Base-by-base conservation (phyloP, 2,113 vertebrate genomes). In the Agapornis roseicollis region DNA sequence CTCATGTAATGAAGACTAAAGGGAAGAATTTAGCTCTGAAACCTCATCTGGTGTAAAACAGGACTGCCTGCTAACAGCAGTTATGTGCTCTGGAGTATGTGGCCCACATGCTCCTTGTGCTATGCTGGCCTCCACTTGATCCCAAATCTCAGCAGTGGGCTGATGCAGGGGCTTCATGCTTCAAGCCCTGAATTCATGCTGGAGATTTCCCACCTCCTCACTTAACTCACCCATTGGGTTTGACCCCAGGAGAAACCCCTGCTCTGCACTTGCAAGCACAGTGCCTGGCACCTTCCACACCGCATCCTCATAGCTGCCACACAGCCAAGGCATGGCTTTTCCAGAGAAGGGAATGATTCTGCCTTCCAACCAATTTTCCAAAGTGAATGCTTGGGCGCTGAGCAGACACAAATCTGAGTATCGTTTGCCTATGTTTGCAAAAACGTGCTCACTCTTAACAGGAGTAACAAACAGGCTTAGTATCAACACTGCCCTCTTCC, bases 91-190 rank as follows among this genome's bases (percentile, higher is more conserved):
- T 0, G 46, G 7, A 69, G 41, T 39, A 18, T 5, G 52, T 1
- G 19, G 73, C 69, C 63, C 72, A 49, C 83, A 42, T 5, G 50
- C 29, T 76, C 41, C 56, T 46, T 7, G 17, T 4, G 4, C 31
- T 44, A 5, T 1, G 0, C n/a, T 2, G 3, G 44, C 41, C 47
- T n/a, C 56, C 1, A 1, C n/a, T 52, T 83, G 13, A 69, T 39
- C 55, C 49, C 39, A 55, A 17, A 58, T 53, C 53, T 56, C 80
- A 58, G 39, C 1, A 0, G 37, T 33, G 37, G 17, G 27, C 27
- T 3, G 4, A 39, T 0, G 2, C 60, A 14, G 41, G 23, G 71
- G 22, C 35, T 64, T 77, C 64, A 16, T 0, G 1, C 80, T 42
- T 82, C 29, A 1, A 42, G 17, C n/a, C 55, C 68, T 28, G 7